A percentile compares a stretch with the other conserved stretches of the same genome.
These are phyloP conservation scores for Hemicrepidius hirtus DNA, from an alignment of 2,888 invertebrate genomes.

Conservation along the genomic window DNA sequence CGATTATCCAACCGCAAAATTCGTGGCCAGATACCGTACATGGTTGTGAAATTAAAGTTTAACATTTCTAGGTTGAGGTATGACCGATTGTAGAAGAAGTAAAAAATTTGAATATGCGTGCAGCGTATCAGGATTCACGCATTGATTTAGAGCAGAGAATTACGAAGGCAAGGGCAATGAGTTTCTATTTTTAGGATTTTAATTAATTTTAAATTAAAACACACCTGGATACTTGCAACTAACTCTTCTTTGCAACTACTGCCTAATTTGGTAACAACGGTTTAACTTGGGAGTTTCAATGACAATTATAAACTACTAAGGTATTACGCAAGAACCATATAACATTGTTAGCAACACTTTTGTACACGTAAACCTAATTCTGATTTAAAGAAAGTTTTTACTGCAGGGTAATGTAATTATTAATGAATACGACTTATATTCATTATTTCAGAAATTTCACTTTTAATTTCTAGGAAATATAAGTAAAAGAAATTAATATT, in stretches of 20 bases:
- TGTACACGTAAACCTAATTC: not conserved
- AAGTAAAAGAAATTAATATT: too few relatives aligned
- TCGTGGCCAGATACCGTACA: constrained; percentile 36
- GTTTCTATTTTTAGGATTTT: not conserved
- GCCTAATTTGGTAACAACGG: constrained; percentile 27
- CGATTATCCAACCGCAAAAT: constrained; percentile 40
- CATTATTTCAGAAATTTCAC: too few relatives aligned
- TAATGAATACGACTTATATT: too few relatives aligned
- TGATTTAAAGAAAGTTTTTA: not conserved
- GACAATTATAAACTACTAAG: constrained; percentile 22
- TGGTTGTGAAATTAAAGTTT: constrained; percentile 39
- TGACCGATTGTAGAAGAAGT: constrained; percentile 29
- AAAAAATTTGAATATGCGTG: constrained; percentile 39
- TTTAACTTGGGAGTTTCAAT: constrained; percentile 15
- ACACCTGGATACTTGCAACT: not conserved
- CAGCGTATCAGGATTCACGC: constrained; percentile 21
- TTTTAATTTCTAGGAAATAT: too few relatives aligned
- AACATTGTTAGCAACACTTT: not conserved
- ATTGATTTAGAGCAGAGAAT: constrained; percentile 12
- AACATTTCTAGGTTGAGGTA: constrained; percentile 33
- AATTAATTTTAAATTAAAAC: constrained; percentile 7
- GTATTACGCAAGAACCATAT: not conserved
- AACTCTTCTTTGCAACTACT: constrained; percentile 9
- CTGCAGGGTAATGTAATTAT: too few relatives aligned
- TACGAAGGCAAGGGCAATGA: not conserved